phyloP scores from a whole-genome alignment of 2,113 vertebrate species.

The Tichodroma muraria region DNA sequence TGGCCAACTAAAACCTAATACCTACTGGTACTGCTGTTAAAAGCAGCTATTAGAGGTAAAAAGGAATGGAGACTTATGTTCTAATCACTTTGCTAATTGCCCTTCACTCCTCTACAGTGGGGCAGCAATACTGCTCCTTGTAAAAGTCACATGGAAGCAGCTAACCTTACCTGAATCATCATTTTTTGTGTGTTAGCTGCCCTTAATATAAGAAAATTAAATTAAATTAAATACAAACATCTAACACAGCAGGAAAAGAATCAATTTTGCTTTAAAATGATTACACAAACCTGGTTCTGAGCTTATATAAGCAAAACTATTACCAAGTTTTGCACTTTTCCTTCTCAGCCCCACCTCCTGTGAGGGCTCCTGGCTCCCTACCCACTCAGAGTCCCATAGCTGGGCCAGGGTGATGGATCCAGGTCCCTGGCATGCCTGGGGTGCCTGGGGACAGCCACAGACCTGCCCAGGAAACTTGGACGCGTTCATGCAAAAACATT shows the following conservation, averaged over 20 bases:
- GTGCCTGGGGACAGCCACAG: neutral
- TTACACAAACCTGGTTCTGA: neutral
- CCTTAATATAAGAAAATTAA: neutral
- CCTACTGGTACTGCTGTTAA: neutral
- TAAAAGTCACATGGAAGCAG: neutral
- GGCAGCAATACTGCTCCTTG: neutral
- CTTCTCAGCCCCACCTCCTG: neutral
- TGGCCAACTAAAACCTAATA: neutral
- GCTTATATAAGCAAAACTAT: neutral
- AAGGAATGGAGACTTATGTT: neutral
- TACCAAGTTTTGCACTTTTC: neutral
- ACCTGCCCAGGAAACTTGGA: accelerated
- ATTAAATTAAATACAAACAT: neutral
- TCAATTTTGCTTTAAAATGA: neutral
- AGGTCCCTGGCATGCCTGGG: neutral
- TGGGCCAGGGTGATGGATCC: neutral
- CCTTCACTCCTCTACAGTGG: neutral
- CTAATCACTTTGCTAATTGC: neutral
- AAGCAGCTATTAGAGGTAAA: neutral
- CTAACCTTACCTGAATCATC: neutral
- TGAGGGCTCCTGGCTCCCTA: accelerated
- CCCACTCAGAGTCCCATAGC: accelerated
- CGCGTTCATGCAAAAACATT: neutral
- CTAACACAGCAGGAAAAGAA: neutral
- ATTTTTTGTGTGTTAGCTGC: neutral